A percentile compares a stretch with the other conserved stretches of the same genome.
Conservation (phyloP, 2,113 vertebrate species). For the Malurus cyaneus region DNA sequence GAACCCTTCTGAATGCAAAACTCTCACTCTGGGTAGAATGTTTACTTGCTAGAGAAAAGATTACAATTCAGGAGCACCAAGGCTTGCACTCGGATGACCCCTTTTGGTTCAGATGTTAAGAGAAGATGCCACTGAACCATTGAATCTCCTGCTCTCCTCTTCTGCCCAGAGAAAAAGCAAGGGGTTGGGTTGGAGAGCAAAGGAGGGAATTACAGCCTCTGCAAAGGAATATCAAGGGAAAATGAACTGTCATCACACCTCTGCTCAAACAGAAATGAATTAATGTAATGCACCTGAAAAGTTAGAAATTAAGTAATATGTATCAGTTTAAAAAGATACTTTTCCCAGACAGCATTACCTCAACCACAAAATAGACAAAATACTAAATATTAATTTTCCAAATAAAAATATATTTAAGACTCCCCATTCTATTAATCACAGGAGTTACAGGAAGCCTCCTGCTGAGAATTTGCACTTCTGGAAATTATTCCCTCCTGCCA, state of each 20-base stretch:
- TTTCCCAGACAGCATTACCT: background rate
- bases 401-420: background rate
- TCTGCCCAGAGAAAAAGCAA: background rate
- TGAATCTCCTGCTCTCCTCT: background rate
- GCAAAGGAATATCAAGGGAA: background rate
- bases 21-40: background rate
- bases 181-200: background rate
- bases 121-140: background rate
- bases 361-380: background rate
- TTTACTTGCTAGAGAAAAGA: background rate
- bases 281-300: background rate
- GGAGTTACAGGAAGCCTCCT: background rate
- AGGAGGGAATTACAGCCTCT: background rate
- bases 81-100: rapidly evolving
- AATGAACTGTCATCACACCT: background rate
- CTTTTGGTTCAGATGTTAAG: background rate
- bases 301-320: background rate
- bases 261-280: background rate
- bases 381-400: background rate
- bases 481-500: background rate
- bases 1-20: background rate
- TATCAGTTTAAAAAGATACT: background rate
- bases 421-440: background rate
- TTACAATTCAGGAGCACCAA: background rate
- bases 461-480: background rate